phyloP scores from a whole-genome alignment of 23 tunicate species.

The Clavelina lepadiformis region DNA sequence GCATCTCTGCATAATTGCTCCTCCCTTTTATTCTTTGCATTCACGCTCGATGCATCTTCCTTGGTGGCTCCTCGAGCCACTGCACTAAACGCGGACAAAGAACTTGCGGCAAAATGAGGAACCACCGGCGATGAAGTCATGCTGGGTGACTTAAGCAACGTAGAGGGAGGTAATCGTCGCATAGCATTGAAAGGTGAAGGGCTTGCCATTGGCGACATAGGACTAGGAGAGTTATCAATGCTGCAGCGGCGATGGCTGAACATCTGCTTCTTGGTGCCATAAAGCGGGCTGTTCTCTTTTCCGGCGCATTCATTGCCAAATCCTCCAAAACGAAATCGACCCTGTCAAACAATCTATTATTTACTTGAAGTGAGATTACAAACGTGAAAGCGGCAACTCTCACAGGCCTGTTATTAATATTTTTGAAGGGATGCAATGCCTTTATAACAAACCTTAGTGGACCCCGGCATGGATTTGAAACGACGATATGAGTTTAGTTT shows the following conservation, averaged over 20 bases:
- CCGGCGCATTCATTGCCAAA: constrained; percentile 16
- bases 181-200: not conserved
- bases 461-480: constrained; percentile 36
- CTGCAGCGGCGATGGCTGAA: constrained; percentile 3
- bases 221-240: constrained; percentile 8
- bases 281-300: constrained; percentile 37
- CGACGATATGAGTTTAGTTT: constrained; percentile 13
- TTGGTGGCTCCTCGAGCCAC: constrained; percentile 3
- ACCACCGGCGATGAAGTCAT: constrained; percentile 59
- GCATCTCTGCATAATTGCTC: constrained; percentile 22
- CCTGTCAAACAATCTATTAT: not conserved
- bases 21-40: constrained; percentile 7
- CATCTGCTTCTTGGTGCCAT: not conserved
- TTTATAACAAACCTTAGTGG: constrained; percentile 30
- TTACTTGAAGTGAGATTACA: too few relatives aligned
- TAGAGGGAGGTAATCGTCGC: constrained; percentile 2
- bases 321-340: constrained; percentile 19
- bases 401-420: too few relatives aligned
- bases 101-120: constrained; percentile 31
- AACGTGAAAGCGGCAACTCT: too few relatives aligned
- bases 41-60: not conserved
- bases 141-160: constrained; percentile 19
- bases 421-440: too few relatives aligned
- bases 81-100: constrained; percentile 38
- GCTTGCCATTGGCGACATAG: constrained; percentile 11